A percentile compares a stretch with the other conserved stretches of the same genome.
phyloP scores from a whole-genome alignment of 1,140 invertebrate genomes.

The Mercenaria mercenaria region DNA sequence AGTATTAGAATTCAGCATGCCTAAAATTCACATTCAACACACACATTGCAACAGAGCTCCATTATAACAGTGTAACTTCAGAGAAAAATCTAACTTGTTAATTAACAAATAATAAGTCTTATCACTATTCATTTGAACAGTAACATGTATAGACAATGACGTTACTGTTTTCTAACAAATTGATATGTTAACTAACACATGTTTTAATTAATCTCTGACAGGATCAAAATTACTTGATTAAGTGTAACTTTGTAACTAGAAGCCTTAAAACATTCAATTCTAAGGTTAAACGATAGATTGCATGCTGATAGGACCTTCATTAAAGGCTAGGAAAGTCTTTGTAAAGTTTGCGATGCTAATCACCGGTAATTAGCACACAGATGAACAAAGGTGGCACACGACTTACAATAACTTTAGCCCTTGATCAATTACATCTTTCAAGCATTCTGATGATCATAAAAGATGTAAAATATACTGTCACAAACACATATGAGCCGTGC shows the following conservation, averaged over 20 bases:
- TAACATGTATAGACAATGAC: neutral
- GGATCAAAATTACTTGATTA: conserved; percentile 39
- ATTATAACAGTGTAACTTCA: no score
- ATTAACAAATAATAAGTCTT: neutral
- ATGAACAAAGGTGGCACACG: conserved; percentile 39
- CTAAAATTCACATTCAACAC: no score
- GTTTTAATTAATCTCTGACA: conserved; percentile 38
- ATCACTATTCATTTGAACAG: neutral
- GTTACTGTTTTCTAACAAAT: neutral
- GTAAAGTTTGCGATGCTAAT: neutral
- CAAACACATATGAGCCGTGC: conserved; percentile 7
- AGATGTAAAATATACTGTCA: neutral
- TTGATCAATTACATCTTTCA: neutral
- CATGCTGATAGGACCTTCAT: conserved; percentile 5
- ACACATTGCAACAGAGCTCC: no score
- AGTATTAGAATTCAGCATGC: no score
- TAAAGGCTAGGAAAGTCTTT: conserved; percentile 43
- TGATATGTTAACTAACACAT: conserved; percentile 21
- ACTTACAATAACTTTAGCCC: neutral
- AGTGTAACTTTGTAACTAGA: conserved; percentile 13
- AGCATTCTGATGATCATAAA: conserved; percentile 19
- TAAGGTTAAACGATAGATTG: conserved; percentile 5
- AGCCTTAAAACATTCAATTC: conserved; percentile 17
- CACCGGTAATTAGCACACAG: conserved; percentile 8
- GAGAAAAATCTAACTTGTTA: no score